Evolutionary conservation across 2,888 invertebrate species (phyloP).

Genomic region (Tetheella fluctuosa): DNA sequence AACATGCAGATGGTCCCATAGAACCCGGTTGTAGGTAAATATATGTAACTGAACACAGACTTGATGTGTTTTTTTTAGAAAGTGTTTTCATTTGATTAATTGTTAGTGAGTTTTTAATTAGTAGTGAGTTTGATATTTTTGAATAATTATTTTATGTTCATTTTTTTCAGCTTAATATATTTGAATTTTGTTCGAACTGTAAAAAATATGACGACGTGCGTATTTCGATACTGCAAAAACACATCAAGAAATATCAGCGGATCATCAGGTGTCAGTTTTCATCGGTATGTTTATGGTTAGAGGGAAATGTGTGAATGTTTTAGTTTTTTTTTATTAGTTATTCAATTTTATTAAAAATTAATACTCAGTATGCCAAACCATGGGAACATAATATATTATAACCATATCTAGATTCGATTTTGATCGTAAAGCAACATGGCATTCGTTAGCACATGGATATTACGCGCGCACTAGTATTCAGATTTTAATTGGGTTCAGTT

Average conservation of each 20-base stretch:
- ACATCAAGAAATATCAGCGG: constrained; percentile 13
- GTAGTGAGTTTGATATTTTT: too few relatives aligned
- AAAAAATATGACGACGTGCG: constrained; percentile 11
- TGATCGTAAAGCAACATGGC: background rate
- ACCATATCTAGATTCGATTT: constrained; percentile 11
- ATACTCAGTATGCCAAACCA: constrained; percentile 10
- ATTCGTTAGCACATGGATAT: too few relatives aligned
- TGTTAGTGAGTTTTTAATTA: too few relatives aligned
- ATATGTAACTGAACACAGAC: background rate
- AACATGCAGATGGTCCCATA: too few relatives aligned
- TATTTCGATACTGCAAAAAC: constrained; percentile 16
- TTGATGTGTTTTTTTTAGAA: background rate
- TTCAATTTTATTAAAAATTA: background rate
- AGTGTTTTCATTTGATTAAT: background rate
- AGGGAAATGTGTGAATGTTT: background rate
- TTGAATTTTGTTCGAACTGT: background rate
- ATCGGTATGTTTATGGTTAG: constrained; percentile 14
- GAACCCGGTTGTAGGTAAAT: too few relatives aligned
- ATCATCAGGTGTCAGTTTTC: constrained; percentile 16
- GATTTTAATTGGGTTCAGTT: too few relatives aligned
- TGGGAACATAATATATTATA: constrained; percentile 11
- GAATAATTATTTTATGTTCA: too few relatives aligned
- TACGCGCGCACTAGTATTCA: too few relatives aligned
- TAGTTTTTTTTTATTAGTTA: background rate
- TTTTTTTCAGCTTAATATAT: background rate